Base-by-base conservation (phyloP, 2,797 vertebrate genomes). In the Avahi laniger region DNA sequence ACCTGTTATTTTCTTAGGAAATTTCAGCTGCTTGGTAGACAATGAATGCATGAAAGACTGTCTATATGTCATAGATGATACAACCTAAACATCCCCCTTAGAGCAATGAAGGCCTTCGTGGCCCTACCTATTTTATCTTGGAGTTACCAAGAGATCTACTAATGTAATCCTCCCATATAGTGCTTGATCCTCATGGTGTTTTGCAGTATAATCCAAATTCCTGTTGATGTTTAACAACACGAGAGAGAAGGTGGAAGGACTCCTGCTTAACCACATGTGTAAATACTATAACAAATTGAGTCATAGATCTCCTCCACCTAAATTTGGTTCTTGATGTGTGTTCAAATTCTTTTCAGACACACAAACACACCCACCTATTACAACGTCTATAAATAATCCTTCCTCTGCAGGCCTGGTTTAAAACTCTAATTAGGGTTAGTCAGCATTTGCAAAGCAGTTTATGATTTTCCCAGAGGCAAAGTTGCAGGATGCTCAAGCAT, bases 311-410 rank as follows among this genome's bases (percentile, higher is more conserved):
- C 18, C 22, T 78, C 30, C 26, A n/a, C 67, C 54, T 89, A 79
- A 86, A 83, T 93, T 30, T 84, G 38, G 80, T 88, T 83, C 76
- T 89, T 54, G 65, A 93, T 46, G 4, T 38, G 8, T 75, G 43
- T 89, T 94, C 88, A 92, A 82, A 86, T 89, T 88, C 69, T 97
- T 95, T 93, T 87, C 93, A 89, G 38, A 93, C 17, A 80, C 52
- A 88, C 83, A 92, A 93, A 90, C 70, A 95, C 85, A 69, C 46
- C 69, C 89, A 96, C 61, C 61, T 84, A 84, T 95, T 76, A 94
- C 28, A 61, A 85, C 12, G 5, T 73, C 82, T 93, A 89, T 94
- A 95, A 95, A 83, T 91, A 95, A 93, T 81, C 52, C 41, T 30
- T 93, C 17, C 79, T 96, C 79, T 20, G 59, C 52, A 94, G 73